Conservation (phyloP, 2,797 vertebrate genomes). For the Cyclura pinguis region DNA sequence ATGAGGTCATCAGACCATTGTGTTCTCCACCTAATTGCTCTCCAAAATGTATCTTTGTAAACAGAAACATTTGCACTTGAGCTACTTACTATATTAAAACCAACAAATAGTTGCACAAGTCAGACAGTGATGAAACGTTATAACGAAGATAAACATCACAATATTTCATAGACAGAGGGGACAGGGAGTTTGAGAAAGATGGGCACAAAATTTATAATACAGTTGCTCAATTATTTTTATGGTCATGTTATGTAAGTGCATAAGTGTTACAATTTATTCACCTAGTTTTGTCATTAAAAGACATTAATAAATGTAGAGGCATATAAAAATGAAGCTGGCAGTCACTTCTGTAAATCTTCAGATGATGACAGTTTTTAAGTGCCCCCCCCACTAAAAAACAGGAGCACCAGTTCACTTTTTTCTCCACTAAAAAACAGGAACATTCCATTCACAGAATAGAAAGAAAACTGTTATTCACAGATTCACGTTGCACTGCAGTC, state of each 20-base stretch:
- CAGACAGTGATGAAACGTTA: conserved; percentile 4
- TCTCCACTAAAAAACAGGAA: not conserved
- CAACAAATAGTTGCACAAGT: not conserved
- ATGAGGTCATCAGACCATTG: not conserved
- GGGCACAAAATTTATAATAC: not conserved
- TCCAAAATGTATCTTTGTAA: not conserved
- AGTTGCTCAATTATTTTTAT: not conserved
- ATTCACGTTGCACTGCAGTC: not conserved
- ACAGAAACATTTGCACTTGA: not conserved
- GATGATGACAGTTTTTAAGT: too few relatives aligned
- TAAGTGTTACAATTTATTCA: not conserved
- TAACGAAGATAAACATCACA: not conserved
- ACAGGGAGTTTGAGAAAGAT: not conserved
- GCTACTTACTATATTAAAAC: not conserved
- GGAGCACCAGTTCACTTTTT: not conserved
- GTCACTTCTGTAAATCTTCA: not conserved
- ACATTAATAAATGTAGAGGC: rapidly evolving
- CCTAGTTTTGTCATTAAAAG: not conserved
- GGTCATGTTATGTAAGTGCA: not conserved
- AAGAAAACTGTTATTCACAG: not conserved
- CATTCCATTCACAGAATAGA: not conserved
- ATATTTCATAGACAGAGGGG: not conserved
- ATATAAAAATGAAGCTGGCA: conserved; percentile 6
- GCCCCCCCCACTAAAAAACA: not conserved
- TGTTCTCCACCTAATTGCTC: conserved; percentile 12